Evolutionary conservation across 1,140 invertebrate genomes (phyloP), one percentile per base, ranked within the genome.

Genomic region (Drosophila pachea): DNA sequence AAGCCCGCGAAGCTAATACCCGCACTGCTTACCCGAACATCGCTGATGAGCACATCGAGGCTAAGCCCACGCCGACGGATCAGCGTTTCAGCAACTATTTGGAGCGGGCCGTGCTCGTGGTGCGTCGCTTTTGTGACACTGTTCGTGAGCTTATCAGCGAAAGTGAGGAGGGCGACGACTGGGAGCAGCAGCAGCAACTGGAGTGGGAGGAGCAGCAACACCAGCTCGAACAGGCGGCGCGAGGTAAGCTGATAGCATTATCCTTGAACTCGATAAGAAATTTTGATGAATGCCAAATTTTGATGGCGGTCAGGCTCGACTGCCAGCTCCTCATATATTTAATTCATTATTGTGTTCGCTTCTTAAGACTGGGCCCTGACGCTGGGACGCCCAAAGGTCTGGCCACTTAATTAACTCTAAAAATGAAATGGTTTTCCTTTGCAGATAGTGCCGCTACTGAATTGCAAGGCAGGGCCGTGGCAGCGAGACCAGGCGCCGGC

Each of bases 371-470:
- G 38, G n/a, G n/a, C n/a, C n/a, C n/a, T n/a, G n/a, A n/a, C 47
- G 49, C 61, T n/a, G 62, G 55, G 32, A 43, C 54, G 67, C 78
- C 73, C 58, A 68, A 65, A 68, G 55, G 43, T 33, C 64, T 70
- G 69, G 64, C 74, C 73, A 71, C 53, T 79, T 84, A 84, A 84
- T 84, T 84, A 84, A 70, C 68, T 67, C 52, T 50, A 74, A 59
- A 60, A 56, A 50, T 62, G 56, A 11, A 49, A 22, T 36, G 45
- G 35, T 36, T 61, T 36, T 47, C 14, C 43, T 43, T 22, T 56
- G 33, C 65, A 82, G 78, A 73, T 68, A 38, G 42, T 12, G 22
- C 50, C 14, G 29, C 48, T 63, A 78, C 54, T 43, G 78, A 66
- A 73, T 75, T 78, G 64, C 69, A 7, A 43, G 48, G 12, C 5